Base-by-base conservation (phyloP, 2,113 vertebrate species). In the Nesoenas mayeri region DNA sequence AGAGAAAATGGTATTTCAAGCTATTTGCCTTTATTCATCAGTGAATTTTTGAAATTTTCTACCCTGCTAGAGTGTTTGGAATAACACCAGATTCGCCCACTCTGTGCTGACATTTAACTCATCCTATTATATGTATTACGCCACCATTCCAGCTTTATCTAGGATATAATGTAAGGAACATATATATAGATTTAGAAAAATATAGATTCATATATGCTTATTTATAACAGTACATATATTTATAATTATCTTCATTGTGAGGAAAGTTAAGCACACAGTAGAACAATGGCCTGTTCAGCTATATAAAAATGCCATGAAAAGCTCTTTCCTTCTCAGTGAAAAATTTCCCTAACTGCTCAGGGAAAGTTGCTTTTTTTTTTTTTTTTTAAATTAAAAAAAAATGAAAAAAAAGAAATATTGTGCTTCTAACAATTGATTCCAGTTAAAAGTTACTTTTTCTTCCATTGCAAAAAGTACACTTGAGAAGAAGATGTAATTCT, bases 51-150 rank as follows among this genome's bases (percentile, higher is more conserved):
- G 69, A 94, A 84, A 82, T 77, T 69, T 80, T 85, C 71, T 89
- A 58, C 51, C 88, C 85, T 74, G 90, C 3, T 25, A 34, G 54
- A 82, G 69, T 83, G 65, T 94, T 94, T 96, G 95, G 95, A 96
- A 92, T 64, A 86, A 78, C 67, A 94, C 88, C 93, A 96, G 69
- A 26, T 67, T 88, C 95, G 53, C 95, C 95, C 88, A 96, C 95
- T 93, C 88, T 81, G 82, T 93, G 77, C 93, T 96, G 95, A 95
- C 95, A 96, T 96, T 97, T 97, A 91, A 22, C 75, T 96, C 92
- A 81, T 95, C 92, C 79, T 72, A 78, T 96, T 90, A 88, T 86
- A 29, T 64, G 57, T 1, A 84, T 88, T 90, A 93, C 57, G 69
- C 54, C 91, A 92, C 75, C 95, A 86, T 61, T 67, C 34, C 65